Conservation (phyloP, 2,113 vertebrate species). For the Campylomormyrus tamandua region DNA sequence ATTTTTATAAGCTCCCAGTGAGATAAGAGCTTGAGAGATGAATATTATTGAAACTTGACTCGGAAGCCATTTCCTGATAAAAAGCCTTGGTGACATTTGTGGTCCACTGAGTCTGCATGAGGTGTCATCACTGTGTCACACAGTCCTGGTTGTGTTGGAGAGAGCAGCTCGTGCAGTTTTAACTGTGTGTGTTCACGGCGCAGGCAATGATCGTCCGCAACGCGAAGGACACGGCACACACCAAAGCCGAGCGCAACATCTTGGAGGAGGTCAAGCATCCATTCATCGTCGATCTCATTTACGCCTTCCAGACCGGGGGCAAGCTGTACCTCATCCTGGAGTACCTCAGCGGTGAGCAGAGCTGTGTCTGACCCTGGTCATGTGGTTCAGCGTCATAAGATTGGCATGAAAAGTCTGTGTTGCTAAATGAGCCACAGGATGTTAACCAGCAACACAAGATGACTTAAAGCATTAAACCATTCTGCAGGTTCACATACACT, state of each 20-base stretch:
- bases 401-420: neutral
- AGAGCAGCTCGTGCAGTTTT: neutral
- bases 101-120: neutral
- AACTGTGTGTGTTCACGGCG: constrained; percentile 7
- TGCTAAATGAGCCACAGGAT: neutral
- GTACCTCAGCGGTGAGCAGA: constrained; percentile 89
- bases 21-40: neutral
- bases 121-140: neutral
- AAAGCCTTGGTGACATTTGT: neutral
- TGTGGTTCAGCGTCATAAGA: neutral
- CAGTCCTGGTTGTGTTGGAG: neutral
- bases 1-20: neutral
- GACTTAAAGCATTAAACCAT: neutral
- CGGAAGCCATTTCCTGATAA: neutral
- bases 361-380: neutral
- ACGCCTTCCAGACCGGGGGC: constrained; percentile 97
- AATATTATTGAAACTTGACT: neutral
- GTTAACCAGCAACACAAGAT: neutral
- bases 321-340: constrained; percentile 99
- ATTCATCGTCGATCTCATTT: constrained; percentile 96
- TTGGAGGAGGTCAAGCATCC: constrained; percentile 97
- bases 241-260: constrained; percentile 94
- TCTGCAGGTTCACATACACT: neutral
- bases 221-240: constrained; percentile 96
- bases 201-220: constrained; percentile 98